phyloP scores from a whole-genome alignment of 2,113 vertebrate species.

The Xenopus borealis region DNA sequence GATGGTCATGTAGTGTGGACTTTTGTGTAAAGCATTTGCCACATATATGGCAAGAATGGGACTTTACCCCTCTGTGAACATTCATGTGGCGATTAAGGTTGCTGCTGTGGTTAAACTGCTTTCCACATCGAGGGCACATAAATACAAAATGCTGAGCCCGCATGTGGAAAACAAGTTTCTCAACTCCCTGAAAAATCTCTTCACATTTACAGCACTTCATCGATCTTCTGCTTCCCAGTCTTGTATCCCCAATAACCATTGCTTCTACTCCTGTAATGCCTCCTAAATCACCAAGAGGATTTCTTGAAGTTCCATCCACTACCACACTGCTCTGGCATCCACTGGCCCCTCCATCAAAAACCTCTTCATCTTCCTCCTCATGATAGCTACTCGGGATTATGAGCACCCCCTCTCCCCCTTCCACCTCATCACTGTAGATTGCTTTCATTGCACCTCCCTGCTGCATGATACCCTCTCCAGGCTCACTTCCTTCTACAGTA shows the following conservation, averaged over 20 bases:
- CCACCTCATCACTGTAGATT: conserved; percentile 63
- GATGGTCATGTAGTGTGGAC: conserved; percentile 88
- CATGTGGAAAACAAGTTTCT: conserved; percentile 81
- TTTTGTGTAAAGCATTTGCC: conserved; percentile 93
- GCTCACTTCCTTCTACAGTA: conserved; percentile 40
- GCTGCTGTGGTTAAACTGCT: conserved; percentile 87
- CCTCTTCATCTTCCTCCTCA: conserved; percentile 49
- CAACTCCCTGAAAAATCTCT: conserved; percentile 78
- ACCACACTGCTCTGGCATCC: conserved; percentile 50
- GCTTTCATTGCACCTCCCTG: conserved; percentile 62
- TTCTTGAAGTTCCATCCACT: conserved; percentile 56
- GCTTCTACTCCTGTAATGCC: conserved; percentile 57
- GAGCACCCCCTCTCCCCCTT: conserved; percentile 58
- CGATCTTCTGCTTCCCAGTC: conserved; percentile 37
- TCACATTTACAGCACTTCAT: conserved; percentile 80
- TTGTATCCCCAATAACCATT: conserved; percentile 35
- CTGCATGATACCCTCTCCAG: conserved; percentile 34
- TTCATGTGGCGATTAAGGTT: conserved; percentile 91
- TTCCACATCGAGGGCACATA: conserved; percentile 88
- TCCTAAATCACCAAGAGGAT: conserved; percentile 53
- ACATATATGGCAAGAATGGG: conserved; percentile 84
- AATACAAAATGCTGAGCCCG: conserved; percentile 82
- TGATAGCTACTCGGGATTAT: conserved; percentile 56
- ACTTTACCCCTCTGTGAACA: conserved; percentile 80
- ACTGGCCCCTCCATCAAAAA: conserved; percentile 56